Conservation (phyloP, 2,797 vertebrate species). For the Cuniculus paca region DNA sequence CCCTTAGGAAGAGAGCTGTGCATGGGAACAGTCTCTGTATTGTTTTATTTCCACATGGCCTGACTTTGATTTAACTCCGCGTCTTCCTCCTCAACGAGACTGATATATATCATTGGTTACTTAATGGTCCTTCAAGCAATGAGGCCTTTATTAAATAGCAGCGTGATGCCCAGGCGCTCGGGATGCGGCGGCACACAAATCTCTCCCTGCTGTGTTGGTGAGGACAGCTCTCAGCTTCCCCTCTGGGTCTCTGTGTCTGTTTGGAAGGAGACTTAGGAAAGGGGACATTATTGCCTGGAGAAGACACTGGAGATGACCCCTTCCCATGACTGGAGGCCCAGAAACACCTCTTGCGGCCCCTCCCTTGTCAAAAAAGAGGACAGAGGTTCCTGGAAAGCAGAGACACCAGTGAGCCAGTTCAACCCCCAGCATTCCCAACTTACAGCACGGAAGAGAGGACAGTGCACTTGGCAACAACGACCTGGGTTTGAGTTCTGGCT, state of each 20-base stretch:
- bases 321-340: not conserved
- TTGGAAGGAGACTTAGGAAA: not conserved
- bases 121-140: conserved; percentile 63
- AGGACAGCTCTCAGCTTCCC: not conserved
- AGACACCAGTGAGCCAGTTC: not conserved
- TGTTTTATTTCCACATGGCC: conserved; percentile 60
- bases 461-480: not conserved
- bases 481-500: not conserved
- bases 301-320: not conserved
- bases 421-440: not conserved
- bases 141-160: conserved; percentile 79
- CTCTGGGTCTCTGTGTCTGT: not conserved
- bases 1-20: not conserved
- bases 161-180: not conserved
- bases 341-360: not conserved
- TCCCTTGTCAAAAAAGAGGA: not conserved
- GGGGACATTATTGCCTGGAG: not conserved
- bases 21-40: conserved; percentile 10
- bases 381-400: not conserved
- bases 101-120: conserved; percentile 73
- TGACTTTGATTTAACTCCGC: conserved; percentile 77
- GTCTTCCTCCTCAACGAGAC: conserved; percentile 50
- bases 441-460: not conserved
- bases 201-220: conserved; percentile 7
- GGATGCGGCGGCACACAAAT: not conserved